Conservation (phyloP, 1,140 invertebrate species). For the Drosophila ogumai region DNA sequence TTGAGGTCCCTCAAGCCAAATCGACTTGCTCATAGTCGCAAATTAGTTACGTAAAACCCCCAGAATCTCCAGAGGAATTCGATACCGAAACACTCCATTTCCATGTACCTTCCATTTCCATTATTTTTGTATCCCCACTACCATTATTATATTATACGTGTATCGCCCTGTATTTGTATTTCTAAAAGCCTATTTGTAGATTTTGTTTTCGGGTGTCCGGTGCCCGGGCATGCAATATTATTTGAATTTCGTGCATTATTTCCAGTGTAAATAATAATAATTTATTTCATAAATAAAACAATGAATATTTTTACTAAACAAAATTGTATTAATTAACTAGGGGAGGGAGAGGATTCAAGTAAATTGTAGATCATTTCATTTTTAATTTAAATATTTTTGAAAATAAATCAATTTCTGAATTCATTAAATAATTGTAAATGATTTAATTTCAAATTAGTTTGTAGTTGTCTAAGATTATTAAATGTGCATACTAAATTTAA, state of each 20-base stretch:
- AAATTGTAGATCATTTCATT: no score
- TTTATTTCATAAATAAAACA: constrained; percentile 82
- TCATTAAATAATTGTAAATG: no score
- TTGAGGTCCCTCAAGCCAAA: constrained; percentile 65
- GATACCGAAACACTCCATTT: neutral
- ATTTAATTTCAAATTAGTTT: no score
- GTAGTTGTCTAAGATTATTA: no score
- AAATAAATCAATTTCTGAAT: no score
- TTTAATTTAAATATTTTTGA: no score
- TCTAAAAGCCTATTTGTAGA: constrained; percentile 51
- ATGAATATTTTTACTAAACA: constrained; percentile 58
- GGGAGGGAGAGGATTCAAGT: no score
- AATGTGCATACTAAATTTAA: no score
- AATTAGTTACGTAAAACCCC: constrained; percentile 62
- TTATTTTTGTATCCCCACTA: constrained; percentile 28
- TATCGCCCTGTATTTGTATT: constrained; percentile 40
- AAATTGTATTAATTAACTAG: no score
- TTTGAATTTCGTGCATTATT: constrained; percentile 81
- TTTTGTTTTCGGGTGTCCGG: constrained; percentile 63
- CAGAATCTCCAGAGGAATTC: no score
- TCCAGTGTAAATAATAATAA: constrained; percentile 82
- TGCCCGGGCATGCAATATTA: constrained; percentile 72
- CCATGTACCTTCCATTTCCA: neutral
- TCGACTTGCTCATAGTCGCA: constrained; percentile 80
- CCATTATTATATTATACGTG: constrained; percentile 17